A percentile compares a stretch with the other conserved stretches of the same genome.
These are phyloP conservation scores for Heliconius himera DNA, from an alignment of 1,140 invertebrate genomes.

Conservation along the genomic window DNA sequence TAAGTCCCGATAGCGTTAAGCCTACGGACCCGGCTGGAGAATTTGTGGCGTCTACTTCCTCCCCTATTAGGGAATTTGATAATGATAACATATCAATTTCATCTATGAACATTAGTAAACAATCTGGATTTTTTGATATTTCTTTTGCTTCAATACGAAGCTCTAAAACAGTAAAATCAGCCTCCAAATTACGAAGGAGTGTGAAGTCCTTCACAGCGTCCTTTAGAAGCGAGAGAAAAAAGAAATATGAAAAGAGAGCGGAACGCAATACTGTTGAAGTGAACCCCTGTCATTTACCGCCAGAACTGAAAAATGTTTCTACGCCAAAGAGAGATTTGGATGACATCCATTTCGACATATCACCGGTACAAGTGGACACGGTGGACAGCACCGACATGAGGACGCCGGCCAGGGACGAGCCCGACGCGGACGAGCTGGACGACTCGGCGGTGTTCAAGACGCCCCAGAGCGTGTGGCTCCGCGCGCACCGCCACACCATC, in stretches of 20 bases:
- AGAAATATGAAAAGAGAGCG: constrained; percentile 76
- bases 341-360: constrained; percentile 75
- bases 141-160: constrained; percentile 77
- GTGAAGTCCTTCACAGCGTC: constrained; percentile 80
- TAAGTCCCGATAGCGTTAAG: constrained; percentile 68
- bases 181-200: constrained; percentile 75
- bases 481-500: constrained; percentile 61
- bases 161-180: constrained; percentile 77
- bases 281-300: constrained; percentile 59
- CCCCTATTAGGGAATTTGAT: constrained; percentile 76
- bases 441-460: constrained; percentile 73
- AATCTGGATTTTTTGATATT: constrained; percentile 79
- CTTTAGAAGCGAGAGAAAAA: constrained; percentile 80
- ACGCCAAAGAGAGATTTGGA: constrained; percentile 71
- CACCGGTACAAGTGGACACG: constrained; percentile 75
- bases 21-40: constrained; percentile 73
- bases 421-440: constrained; percentile 65
- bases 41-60: constrained; percentile 75
- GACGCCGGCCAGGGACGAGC: constrained; percentile 49
- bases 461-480: constrained; percentile 65
- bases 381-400: constrained; percentile 69
- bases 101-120: constrained; percentile 59
- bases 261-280: constrained; percentile 72
- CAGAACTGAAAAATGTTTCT: constrained; percentile 64
- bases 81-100: constrained; percentile 76